Base-by-base conservation (phyloP, 2,113 vertebrate genomes). In the Oenanthe oenanthe region DNA sequence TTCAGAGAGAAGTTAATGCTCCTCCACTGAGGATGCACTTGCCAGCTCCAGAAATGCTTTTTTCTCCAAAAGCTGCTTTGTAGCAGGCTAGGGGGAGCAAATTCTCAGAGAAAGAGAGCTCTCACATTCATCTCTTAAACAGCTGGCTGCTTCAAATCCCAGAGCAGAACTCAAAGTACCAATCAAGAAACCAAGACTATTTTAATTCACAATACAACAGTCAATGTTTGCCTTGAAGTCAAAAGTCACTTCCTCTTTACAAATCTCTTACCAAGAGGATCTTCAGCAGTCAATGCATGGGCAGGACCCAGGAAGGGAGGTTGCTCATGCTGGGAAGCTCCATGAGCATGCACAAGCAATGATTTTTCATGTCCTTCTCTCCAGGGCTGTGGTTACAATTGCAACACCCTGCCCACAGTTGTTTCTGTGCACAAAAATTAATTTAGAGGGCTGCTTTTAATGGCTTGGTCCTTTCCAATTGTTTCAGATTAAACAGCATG, bases 11-110 rank as follows among this genome's bases (percentile, higher is more conserved):
- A n/a, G 9, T 25, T 26, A 73, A n/a, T 66, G 54, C 56, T 92
- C 42, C 15, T 70, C 3, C 1, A 6, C 29, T 3, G 6, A 13
- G 6, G n/a, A 85, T 2, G 2, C 26, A 58, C 18, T 19, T 1
- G 0, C 24, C 62, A 81, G 54, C 40, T 82, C 29, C 51, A 90
- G 42, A 62, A 94, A 62, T 65, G 21, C 4, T 43, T 79, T 85
- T 83, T 85, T 28, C 24, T 58, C n/a, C 29, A 22, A 79, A 89
- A 57, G 17, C 22, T 57, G 7, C 20, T 56, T 74, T 36, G 29
- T 48, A 75, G 25, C 17, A 73, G 38, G 25, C 40, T 66, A 57
- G 8, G 4, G 21, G 32, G 8, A 61, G 18, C 7, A 29, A 42
- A 15, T 80, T 88, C 81, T 76, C 56, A 58, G 50, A 53, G n/a